Conservation (phyloP, 2,113 vertebrate species). For the Oncorhynchus masou region DNA sequence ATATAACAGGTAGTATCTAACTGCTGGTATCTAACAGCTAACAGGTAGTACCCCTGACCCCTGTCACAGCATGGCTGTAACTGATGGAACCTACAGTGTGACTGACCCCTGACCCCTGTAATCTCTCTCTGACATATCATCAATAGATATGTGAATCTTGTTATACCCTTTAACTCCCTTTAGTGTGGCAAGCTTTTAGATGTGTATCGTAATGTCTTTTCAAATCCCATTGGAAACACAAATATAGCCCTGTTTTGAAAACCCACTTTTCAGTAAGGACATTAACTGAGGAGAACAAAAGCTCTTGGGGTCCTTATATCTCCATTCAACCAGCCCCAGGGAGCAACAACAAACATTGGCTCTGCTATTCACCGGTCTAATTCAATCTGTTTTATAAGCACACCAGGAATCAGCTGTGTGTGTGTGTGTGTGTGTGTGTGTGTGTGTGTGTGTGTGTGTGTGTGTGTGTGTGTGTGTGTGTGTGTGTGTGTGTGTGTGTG, state of each 20-base stretch:
- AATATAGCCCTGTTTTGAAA: not conserved
- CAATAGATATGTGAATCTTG: not conserved
- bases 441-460: no score
- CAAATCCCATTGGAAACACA: not conserved
- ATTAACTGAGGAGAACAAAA: not conserved
- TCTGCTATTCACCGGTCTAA: slow-evolving; percentile 1
- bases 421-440: no score
- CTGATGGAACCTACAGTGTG: no score
- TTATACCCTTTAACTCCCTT: not conserved
- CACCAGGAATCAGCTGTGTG: no score
- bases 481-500: no score
- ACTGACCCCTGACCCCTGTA: no score
- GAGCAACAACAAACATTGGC: not conserved
- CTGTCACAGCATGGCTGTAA: no score
- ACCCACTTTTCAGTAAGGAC: not conserved
- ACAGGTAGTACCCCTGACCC: no score
- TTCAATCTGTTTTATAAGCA: not conserved
- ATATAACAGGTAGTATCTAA: no score
- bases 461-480: no score
- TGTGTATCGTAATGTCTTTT: not conserved
- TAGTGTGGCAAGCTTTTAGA: not conserved
- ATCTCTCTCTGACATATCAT: not conserved
- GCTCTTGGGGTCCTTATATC: not conserved
- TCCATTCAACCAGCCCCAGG: not conserved
- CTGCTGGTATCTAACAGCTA: no score